Percentiles rank a stretch among this genome's conserved stretches.
Evolutionary conservation across 2,888 invertebrate species (phyloP).

Genomic region (Liopterus haemorrhoidalis): DNA sequence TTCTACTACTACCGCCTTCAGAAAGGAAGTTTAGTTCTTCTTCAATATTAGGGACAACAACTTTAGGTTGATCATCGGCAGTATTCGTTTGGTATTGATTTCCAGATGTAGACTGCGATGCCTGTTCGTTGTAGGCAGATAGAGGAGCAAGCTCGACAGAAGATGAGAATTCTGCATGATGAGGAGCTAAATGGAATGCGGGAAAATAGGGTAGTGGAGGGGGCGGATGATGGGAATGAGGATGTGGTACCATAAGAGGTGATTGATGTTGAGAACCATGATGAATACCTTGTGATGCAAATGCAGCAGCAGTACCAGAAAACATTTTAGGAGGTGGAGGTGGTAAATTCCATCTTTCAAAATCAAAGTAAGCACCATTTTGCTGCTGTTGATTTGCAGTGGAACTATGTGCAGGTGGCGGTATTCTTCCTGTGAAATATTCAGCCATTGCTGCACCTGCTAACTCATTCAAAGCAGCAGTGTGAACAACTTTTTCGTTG

Average conservation of each 20-base stretch:
- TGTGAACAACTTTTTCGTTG: slow-evolving; percentile 51
- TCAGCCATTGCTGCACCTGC: slow-evolving; percentile 52
- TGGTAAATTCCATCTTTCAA: slow-evolving; percentile 74
- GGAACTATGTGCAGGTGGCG: slow-evolving; percentile 68
- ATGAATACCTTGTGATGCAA: slow-evolving; percentile 53
- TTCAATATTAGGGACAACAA: slow-evolving; percentile 83
- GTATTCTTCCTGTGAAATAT: slow-evolving; percentile 52
- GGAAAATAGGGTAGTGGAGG: slow-evolving; percentile 68
- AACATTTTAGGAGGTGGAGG: slow-evolving; percentile 65
- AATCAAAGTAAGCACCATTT: slow-evolving; percentile 70
- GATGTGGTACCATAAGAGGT: slow-evolving; percentile 59
- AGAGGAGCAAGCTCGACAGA: slow-evolving; percentile 61
- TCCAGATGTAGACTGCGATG: slow-evolving; percentile 42
- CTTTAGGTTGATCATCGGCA: slow-evolving; percentile 69
- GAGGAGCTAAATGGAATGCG: slow-evolving; percentile 65
- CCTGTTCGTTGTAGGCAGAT: slow-evolving; percentile 54
- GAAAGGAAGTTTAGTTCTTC: slow-evolving; percentile 79
- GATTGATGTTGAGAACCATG: slow-evolving; percentile 59
- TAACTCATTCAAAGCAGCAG: slow-evolving; percentile 51
- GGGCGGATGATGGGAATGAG: slow-evolving; percentile 54
- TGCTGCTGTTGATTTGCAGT: slow-evolving; percentile 47
- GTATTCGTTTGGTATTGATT: slow-evolving; percentile 37
- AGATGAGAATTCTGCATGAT: slow-evolving; percentile 59
- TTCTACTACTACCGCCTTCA: slow-evolving; percentile 42
- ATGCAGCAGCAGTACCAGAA: slow-evolving; percentile 51